phyloP scores from a whole-genome alignment of 1,140 invertebrate species.

The Asobara japonica region DNA sequence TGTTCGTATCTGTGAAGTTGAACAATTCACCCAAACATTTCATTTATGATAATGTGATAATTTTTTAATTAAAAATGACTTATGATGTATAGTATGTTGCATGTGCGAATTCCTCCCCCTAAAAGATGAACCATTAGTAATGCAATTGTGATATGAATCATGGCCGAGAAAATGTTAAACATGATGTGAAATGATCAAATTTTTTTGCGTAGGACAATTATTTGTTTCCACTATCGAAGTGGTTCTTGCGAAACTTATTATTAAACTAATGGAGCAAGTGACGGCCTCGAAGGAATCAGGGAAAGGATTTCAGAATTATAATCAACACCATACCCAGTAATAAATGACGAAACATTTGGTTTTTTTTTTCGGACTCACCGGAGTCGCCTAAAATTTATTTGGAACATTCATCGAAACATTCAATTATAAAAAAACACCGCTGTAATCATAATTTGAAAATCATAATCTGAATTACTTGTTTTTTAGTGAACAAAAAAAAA shows the following conservation, averaged over 20 bases:
- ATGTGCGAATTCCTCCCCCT: background rate
- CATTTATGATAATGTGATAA: constrained; percentile 33
- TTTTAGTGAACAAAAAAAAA: constrained; percentile 34
- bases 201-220: background rate
- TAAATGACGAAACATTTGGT: background rate
- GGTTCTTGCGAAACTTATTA: background rate
- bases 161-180: background rate
- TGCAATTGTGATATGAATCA: background rate
- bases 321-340: background rate
- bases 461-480: background rate
- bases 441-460: constrained; percentile 19
- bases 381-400: constrained; percentile 21
- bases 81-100: background rate
- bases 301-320: background rate
- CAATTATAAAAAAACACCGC: constrained; percentile 1
- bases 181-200: background rate
- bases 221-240: background rate
- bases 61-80: background rate
- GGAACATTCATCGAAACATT: background rate
- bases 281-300: background rate
- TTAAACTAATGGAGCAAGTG: background rate
- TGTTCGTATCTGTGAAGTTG: constrained; percentile 45
- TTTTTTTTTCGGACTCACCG: background rate
- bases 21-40: constrained; percentile 38
- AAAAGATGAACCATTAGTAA: background rate